phyloP scores from a whole-genome alignment of 1,140 invertebrate species.

The Triops cancriformis region DNA sequence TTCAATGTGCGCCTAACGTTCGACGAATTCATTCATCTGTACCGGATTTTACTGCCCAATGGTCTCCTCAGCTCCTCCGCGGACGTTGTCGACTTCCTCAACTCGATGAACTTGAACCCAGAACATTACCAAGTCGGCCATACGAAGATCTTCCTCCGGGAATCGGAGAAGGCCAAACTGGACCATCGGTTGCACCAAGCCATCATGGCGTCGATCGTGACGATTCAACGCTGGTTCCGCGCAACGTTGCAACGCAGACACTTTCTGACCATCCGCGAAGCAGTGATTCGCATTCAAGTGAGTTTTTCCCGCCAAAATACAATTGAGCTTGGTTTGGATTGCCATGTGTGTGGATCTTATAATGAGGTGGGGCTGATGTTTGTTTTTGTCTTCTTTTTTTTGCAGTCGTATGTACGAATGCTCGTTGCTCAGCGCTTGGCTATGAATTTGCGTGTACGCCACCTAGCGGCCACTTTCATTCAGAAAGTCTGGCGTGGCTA shows the following conservation, averaged over 20 bases:
- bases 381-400: slow-evolving; percentile 22
- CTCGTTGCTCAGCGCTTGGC: slow-evolving; percentile 42
- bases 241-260: slow-evolving; percentile 64
- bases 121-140: slow-evolving; percentile 86
- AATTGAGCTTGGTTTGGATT: slow-evolving; percentile 16
- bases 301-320: background rate
- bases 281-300: slow-evolving; percentile 66
- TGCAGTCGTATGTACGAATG: slow-evolving; percentile 56
- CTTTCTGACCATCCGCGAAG: slow-evolving; percentile 62
- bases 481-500: slow-evolving; percentile 66
- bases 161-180: slow-evolving; percentile 86
- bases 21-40: slow-evolving; percentile 87
- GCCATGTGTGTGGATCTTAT: slow-evolving; percentile 22
- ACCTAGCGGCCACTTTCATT: slow-evolving; percentile 60
- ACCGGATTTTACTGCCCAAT: slow-evolving; percentile 80
- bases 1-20: slow-evolving; percentile 89
- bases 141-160: slow-evolving; percentile 85
- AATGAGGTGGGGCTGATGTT: background rate
- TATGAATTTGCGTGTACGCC: slow-evolving; percentile 38
- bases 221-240: slow-evolving; percentile 86
- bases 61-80: slow-evolving; percentile 65
- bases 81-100: slow-evolving; percentile 70
- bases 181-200: slow-evolving; percentile 86
- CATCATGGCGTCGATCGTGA: slow-evolving; percentile 84
- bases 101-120: slow-evolving; percentile 66